Evolutionary conservation across 2,888 invertebrate genomes (phyloP), one percentile per base, ranked within the genome.

Genomic region (Macrophya alboannulata): DNA sequence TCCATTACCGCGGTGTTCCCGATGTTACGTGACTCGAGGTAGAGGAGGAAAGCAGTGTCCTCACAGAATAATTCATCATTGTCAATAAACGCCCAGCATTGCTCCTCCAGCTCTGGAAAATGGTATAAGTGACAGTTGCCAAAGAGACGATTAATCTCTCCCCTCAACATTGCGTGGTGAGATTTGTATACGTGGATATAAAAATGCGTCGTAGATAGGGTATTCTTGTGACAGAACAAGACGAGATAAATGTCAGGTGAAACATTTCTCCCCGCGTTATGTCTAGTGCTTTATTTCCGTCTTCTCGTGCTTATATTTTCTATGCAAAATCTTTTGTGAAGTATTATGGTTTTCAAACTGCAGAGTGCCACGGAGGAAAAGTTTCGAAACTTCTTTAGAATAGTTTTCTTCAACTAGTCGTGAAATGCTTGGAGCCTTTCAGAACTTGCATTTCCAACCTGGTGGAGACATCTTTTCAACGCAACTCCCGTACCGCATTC

Each of bases 61-160:
- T 97, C 97, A 40, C 94, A 94, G 90, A 97, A 97, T 0, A 97
- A 94, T 71, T 95, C 95, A 82, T 95, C 95, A 90, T 97, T 96
- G 84, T 96, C 95, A 87, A 97, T 95, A 89, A 97, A 97, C 0
- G 96, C 95, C 96, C 97, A 97, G 92, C 97, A 97, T 90, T 97
- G 97, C 86, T 96, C 96, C 88, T 97, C 96, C 86, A 97, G 94
- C 93, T 96, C 97, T 96, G 92, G 15, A 31, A 55, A 79, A 51
- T 21, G n/a, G 62, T 79, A 62, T 37, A 81, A 59, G 31, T 31
- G 48, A 65, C 37, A 59, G 37, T 59, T 59, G 25, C 25, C 17
- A 43, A 21, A 51, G 48, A 10, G 40, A 59, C n/a, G 40, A 79
- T 62, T 79, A 62, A 79, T 59, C 79, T 79, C 37, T 43, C 17